A percentile compares a stretch with the other conserved stretches of the same genome.
Evolutionary conservation across 2,113 vertebrate species (phyloP).

Genomic region (Phrynosoma blainvillii): DNA sequence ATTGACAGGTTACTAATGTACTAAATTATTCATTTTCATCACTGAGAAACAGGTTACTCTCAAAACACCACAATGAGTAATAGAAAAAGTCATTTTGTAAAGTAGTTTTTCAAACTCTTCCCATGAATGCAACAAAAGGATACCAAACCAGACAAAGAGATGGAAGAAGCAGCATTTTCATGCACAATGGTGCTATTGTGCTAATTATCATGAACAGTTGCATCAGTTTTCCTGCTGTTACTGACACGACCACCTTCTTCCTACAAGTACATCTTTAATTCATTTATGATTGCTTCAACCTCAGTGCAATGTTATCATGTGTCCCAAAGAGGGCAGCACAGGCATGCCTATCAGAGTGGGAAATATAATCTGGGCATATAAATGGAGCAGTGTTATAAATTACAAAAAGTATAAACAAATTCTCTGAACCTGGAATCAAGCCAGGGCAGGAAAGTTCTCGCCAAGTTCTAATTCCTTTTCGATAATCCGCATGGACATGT

Average conservation of each 20-base stretch:
- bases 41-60: too few species aligned
- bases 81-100: too few species aligned
- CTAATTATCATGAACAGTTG: neutral
- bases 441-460: neutral
- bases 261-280: too few species aligned
- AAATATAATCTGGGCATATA: conserved; percentile 8
- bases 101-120: neutral
- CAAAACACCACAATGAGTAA: too few species aligned
- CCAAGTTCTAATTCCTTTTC: conserved; percentile 5
- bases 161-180: neutral
- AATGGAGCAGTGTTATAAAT: conserved; percentile 10
- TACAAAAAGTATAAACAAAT: neutral
- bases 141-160: neutral
- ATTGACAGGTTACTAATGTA: too few species aligned
- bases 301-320: neutral
- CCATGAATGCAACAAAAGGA: too few species aligned
- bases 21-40: too few species aligned
- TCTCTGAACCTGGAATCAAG: conserved; percentile 29
- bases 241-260: neutral
- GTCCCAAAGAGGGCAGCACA: conserved; percentile 16
- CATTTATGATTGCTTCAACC: neutral
- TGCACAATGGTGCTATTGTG: neutral
- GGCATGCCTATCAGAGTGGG: neutral
- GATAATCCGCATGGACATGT: neutral
- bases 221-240: too few species aligned